These are phyloP conservation scores for Xanthorhoe spadicearia DNA, from an alignment of 2,888 invertebrate species.

Conservation along the genomic window DNA sequence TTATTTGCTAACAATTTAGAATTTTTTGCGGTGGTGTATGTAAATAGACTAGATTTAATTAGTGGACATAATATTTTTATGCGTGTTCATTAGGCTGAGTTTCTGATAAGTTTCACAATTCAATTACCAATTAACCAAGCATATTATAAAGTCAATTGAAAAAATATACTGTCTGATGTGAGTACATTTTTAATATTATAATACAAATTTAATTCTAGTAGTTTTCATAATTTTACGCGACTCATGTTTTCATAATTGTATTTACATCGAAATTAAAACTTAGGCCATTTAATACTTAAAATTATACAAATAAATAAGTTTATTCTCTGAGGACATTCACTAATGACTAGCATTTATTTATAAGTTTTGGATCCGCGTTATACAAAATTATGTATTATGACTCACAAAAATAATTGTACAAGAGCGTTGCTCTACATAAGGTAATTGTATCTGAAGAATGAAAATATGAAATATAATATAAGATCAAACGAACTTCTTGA, in stretches of 20 bases:
- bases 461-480: too few species aligned
- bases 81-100: background rate
- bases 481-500: too few species aligned
- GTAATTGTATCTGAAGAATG: too few species aligned
- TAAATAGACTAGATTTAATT: background rate
- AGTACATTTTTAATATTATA: background rate
- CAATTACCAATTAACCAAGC: background rate
- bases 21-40: background rate
- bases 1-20: background rate
- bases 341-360: too few species aligned
- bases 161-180: background rate
- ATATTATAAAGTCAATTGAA: background rate
- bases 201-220: constrained; percentile 20
- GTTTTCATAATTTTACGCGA: constrained; percentile 47
- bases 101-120: background rate
- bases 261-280: constrained; percentile 18
- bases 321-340: too few species aligned
- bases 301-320: too few species aligned
- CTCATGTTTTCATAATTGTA: constrained; percentile 30
- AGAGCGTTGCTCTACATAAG: too few species aligned
- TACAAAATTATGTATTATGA: too few species aligned
- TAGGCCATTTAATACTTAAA: constrained; percentile 3
- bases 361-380: too few species aligned
- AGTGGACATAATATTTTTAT: background rate
- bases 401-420: too few species aligned